phyloP scores from a whole-genome alignment of 2,797 vertebrate species.

The Lepus townsendii region DNA sequence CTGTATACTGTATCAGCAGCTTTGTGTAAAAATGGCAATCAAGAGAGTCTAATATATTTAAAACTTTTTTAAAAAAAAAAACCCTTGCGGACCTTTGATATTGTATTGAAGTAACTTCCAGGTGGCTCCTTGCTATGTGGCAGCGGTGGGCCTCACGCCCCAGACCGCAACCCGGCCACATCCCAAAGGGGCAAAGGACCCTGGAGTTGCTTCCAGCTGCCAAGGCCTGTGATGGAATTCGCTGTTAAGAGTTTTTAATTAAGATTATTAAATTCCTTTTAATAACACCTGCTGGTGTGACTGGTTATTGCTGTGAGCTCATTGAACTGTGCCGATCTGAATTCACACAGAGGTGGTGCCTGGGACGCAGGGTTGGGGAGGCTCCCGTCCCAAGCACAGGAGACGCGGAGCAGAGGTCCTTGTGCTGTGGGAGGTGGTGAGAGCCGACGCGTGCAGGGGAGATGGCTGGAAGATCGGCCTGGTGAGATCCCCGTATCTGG shows the following conservation, averaged over 20 bases:
- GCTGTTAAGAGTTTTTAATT: slow-evolving; percentile 90
- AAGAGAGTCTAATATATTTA: slow-evolving; percentile 92
- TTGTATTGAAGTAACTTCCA: slow-evolving; percentile 87
- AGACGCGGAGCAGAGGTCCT: neutral
- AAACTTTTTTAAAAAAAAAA: slow-evolving; percentile 86
- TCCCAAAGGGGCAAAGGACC: slow-evolving; percentile 78
- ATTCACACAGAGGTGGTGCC: neutral
- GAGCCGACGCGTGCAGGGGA: neutral
- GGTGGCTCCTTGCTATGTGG: slow-evolving; percentile 82
- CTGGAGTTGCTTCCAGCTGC: slow-evolving; percentile 75
- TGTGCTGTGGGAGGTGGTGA: neutral
- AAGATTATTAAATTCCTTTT: slow-evolving; percentile 92
- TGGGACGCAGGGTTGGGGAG: neutral
- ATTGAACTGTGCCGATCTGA: neutral
- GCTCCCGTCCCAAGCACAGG: neutral
- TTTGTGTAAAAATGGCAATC: slow-evolving; percentile 91
- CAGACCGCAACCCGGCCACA: slow-evolving; percentile 78
- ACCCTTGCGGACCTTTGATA: slow-evolving; percentile 88
- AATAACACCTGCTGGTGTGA: slow-evolving; percentile 85
- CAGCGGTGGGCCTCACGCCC: slow-evolving; percentile 76
- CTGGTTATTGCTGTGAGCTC: slow-evolving; percentile 66
- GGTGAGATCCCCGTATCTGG: neutral
- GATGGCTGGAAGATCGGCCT: neutral
- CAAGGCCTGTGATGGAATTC: slow-evolving; percentile 88
- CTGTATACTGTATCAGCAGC: slow-evolving; percentile 90